phyloP scores from a whole-genome alignment of 1,140 invertebrate species.

The Planococcus citri region DNA sequence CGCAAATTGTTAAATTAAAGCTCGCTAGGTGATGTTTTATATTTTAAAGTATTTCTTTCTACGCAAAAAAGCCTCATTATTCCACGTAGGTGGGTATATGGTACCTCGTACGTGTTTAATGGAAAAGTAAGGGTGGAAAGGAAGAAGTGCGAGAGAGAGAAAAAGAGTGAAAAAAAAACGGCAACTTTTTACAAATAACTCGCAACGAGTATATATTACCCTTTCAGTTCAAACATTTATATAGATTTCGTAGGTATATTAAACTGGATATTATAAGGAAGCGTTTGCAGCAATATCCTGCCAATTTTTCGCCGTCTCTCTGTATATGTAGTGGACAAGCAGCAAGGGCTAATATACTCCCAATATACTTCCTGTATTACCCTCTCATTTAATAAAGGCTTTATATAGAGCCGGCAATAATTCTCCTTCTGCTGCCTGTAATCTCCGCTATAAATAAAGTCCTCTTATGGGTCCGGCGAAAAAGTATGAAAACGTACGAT shows the following conservation, averaged over 20 bases:
- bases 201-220: slow-evolving; percentile 15
- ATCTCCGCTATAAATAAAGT: slow-evolving; percentile 14
- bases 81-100: background rate
- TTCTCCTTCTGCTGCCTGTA: slow-evolving; percentile 17
- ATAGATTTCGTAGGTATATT: slow-evolving; percentile 20
- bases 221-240: slow-evolving; percentile 19
- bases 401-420: slow-evolving; percentile 18
- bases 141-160: background rate
- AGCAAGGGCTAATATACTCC: slow-evolving; percentile 16
- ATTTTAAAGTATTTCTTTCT: background rate
- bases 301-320: slow-evolving; percentile 16
- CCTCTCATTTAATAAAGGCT: slow-evolving; percentile 20
- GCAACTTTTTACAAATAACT: slow-evolving; percentile 13
- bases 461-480: background rate
- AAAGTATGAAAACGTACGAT: slow-evolving; percentile 15
- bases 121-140: background rate
- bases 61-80: background rate
- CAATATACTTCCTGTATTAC: slow-evolving; percentile 5
- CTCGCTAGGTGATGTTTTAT: too few species aligned
- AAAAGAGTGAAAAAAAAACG: background rate
- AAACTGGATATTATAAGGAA: slow-evolving; percentile 20
- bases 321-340: slow-evolving; percentile 5
- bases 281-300: slow-evolving; percentile 19
- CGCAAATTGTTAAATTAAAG: too few species aligned
- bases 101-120: background rate